Percentiles rank a stretch among this genome's conserved stretches.
Evolutionary conservation across 1,140 invertebrate species (phyloP).

Genomic region (Tachypleus tridentatus): DNA sequence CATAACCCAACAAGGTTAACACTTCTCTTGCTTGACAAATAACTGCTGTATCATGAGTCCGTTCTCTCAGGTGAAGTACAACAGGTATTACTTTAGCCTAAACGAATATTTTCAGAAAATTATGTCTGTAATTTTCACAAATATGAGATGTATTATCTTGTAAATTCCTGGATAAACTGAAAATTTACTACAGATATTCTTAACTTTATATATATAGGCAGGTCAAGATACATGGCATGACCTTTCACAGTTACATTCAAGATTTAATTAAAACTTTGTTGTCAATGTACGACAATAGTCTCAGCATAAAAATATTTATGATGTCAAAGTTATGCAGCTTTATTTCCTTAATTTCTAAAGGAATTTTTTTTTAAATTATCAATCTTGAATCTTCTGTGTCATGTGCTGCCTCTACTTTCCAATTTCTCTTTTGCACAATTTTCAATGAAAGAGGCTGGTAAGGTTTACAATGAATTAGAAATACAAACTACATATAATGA

Average conservation of each 20-base stretch:
- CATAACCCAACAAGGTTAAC: constrained; percentile 59
- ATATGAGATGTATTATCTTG: constrained; percentile 29
- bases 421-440: too few relatives aligned
- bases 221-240: constrained; percentile 11
- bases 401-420: too few relatives aligned
- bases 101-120: constrained; percentile 8
- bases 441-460: too few relatives aligned
- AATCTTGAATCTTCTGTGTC: too few relatives aligned
- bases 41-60: constrained; percentile 22
- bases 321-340: too few relatives aligned
- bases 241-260: neutral
- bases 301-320: too few relatives aligned
- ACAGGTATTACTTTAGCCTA: constrained; percentile 35
- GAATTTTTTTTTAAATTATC: too few relatives aligned
- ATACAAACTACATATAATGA: too few relatives aligned
- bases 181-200: constrained; percentile 40
- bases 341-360: too few relatives aligned
- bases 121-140: too few relatives aligned
- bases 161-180: constrained; percentile 48
- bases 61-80: constrained; percentile 30
- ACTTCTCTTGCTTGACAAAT: constrained; percentile 40
- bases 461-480: too few relatives aligned
- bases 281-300: too few relatives aligned
- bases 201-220: constrained; percentile 9
- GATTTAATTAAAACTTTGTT: constrained; percentile 8